Evolutionary conservation across 2,113 vertebrate species (phyloP).

Genomic region (Pseudonaja textilis): DNA sequence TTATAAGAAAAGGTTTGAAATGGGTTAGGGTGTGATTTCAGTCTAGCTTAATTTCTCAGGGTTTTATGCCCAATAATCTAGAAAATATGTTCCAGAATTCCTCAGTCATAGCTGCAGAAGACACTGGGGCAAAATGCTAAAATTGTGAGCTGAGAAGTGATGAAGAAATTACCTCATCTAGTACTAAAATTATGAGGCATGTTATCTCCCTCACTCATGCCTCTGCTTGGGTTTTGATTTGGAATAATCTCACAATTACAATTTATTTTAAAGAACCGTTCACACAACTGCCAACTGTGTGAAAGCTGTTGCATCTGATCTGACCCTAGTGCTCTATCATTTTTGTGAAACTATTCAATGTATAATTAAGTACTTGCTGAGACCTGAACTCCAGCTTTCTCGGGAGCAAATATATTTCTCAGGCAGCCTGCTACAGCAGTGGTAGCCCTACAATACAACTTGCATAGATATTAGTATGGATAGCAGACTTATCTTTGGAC

Average conservation of each 20-base stretch:
- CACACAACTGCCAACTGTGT: neutral
- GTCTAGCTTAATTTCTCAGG: neutral
- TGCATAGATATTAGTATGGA: neutral
- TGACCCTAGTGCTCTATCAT: neutral
- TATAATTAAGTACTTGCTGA: neutral
- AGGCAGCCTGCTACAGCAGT: neutral
- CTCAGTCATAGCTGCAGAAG: neutral
- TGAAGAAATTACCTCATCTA: neutral
- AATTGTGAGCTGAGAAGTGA: neutral
- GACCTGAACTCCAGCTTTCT: neutral
- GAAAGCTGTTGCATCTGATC: neutral
- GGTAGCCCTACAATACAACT: neutral
- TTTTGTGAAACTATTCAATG: neutral
- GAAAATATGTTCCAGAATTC: neutral
- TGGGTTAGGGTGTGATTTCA: neutral
- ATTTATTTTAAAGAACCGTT: neutral
- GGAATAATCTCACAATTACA: neutral
- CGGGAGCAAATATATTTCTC: neutral
- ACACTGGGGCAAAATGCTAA: neutral
- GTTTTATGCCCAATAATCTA: neutral
- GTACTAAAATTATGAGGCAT: neutral
- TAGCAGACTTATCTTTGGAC: neutral
- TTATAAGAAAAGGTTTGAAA: neutral
- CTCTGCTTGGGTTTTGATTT: neutral
- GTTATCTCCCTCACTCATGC: neutral